Percentiles rank a stretch among this genome's conserved stretches.
phyloP scores from a whole-genome alignment of 2,113 vertebrate species.

The Cnemophilus loriae region DNA sequence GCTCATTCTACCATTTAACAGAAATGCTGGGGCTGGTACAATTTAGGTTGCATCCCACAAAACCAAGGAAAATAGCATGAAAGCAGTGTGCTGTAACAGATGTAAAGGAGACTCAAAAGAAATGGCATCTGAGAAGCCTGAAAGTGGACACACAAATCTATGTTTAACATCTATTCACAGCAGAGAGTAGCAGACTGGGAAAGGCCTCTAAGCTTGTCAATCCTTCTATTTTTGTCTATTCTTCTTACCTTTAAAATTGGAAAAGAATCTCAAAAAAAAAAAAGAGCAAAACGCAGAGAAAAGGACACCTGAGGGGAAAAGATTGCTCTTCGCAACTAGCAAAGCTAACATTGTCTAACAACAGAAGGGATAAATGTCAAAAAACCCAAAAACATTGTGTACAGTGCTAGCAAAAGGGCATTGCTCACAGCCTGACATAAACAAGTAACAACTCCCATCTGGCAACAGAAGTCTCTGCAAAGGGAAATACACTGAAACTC shows the following conservation, averaged over 20 bases:
- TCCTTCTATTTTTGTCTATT: not conserved
- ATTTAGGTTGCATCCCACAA: not conserved
- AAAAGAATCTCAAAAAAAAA: not conserved
- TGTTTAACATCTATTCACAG: not conserved
- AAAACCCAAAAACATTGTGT: not conserved
- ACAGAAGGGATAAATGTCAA: conserved; percentile 39
- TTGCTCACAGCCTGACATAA: conserved; percentile 44
- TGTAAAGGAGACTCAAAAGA: not conserved
- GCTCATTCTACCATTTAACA: not conserved
- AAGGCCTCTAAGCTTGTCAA: not conserved
- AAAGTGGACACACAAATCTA: not conserved
- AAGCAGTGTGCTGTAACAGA: not conserved
- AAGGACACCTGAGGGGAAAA: not conserved
- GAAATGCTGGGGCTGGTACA: not conserved
- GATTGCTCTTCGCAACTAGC: not conserved
- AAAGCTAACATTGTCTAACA: conserved; percentile 16
- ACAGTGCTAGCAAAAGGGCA: conserved; percentile 27
- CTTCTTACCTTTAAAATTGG: not conserved
- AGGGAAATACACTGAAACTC: conserved; percentile 5
- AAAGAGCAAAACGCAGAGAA: not conserved
- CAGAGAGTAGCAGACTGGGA: not conserved
- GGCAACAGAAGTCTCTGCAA: not conserved
- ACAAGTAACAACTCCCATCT: conserved; percentile 58
- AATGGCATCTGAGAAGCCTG: not conserved
- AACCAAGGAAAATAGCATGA: not conserved